phyloP scores from a whole-genome alignment of 2,888 invertebrate genomes.

The Noctuana brunneofusca region DNA sequence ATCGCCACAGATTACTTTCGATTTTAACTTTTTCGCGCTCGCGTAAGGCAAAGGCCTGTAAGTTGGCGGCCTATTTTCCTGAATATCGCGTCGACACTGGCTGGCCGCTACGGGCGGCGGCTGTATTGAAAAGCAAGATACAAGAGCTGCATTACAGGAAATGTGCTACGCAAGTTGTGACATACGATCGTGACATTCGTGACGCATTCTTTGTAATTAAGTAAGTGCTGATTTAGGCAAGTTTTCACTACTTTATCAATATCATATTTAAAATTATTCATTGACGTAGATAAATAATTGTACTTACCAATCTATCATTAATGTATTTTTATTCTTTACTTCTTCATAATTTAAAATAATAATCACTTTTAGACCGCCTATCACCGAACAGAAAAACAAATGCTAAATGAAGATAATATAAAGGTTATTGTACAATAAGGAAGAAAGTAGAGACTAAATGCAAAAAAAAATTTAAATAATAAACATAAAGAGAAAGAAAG shows the following conservation, averaged over 20 bases:
- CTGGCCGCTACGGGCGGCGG: slow-evolving; percentile 36
- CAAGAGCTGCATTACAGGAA: slow-evolving; percentile 42
- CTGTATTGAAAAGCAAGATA: slow-evolving; percentile 29
- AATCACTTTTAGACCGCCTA: too few relatives aligned
- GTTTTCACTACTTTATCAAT: not conserved
- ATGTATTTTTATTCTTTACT: too few relatives aligned
- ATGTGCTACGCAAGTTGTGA: slow-evolving; percentile 39
- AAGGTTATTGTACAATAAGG: too few relatives aligned
- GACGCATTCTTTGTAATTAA: slow-evolving; percentile 33
- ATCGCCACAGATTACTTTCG: slow-evolving; percentile 52
- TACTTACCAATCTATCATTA: too few relatives aligned
- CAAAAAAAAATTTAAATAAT: too few relatives aligned
- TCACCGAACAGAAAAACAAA: too few relatives aligned
- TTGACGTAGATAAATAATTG: too few relatives aligned
- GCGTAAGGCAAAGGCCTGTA: slow-evolving; percentile 52
- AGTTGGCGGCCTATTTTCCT: slow-evolving; percentile 67
- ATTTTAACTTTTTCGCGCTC: slow-evolving; percentile 52
- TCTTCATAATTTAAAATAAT: too few relatives aligned
- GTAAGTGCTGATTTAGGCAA: slow-evolving; percentile 9
- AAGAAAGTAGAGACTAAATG: too few relatives aligned
- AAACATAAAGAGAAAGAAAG: too few relatives aligned
- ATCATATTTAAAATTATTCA: not conserved
- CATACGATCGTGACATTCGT: slow-evolving; percentile 38
- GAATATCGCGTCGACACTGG: slow-evolving; percentile 63
- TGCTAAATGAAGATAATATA: too few relatives aligned